Base-by-base conservation (phyloP, 2,888 invertebrate genomes). In the Acleris laterana region DNA sequence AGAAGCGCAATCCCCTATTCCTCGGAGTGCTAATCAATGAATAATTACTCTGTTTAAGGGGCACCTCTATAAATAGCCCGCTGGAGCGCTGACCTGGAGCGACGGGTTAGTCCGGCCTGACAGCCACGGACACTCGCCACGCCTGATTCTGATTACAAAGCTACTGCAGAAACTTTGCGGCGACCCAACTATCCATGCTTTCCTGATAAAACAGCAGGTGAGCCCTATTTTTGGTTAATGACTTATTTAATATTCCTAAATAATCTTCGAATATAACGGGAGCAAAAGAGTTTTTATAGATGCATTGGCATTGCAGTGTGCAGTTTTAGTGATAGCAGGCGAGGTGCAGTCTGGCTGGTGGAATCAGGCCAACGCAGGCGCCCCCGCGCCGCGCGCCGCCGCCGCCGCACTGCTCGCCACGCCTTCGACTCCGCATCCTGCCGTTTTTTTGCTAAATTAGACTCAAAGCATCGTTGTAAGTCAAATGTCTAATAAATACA, bases 11-110 rank as follows among this genome's bases (percentile, higher is more conserved):
- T 91, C 89, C 91, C 84, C 90, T 91, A 93, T 91, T 92, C 91
- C 91, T 89, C 86, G 90, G 90, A 89, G 90, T 90, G 90, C 92
- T 93, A 93, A 93, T 93, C 92, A 93, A 92, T 93, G 92, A 93
- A 93, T 93, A 93, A 93, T 93, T 93, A 93, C 91, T 93, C 92
- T 93, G 92, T 92, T 93, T 92, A 92, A 93, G 93, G 92, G 90
- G 89, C 89, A 91, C 88, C 87, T 93, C 92, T 93, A 93, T 92
- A 92, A 92, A 93, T 93, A 93, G 91, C 89, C 82, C 84, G 89
- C 89, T 92, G 91, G 93, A 92, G 90, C 93, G 93, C 90, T 93
- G 93, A 92, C 92, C 92, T 89, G 92, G 90, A 90, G 90, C 91
- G 92, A 91, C 93, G 90, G 88, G 92, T 90, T 90, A 89, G 90